Evolutionary conservation across 2,888 invertebrate species (phyloP).

Genomic region (Parnassius smintheus): DNA sequence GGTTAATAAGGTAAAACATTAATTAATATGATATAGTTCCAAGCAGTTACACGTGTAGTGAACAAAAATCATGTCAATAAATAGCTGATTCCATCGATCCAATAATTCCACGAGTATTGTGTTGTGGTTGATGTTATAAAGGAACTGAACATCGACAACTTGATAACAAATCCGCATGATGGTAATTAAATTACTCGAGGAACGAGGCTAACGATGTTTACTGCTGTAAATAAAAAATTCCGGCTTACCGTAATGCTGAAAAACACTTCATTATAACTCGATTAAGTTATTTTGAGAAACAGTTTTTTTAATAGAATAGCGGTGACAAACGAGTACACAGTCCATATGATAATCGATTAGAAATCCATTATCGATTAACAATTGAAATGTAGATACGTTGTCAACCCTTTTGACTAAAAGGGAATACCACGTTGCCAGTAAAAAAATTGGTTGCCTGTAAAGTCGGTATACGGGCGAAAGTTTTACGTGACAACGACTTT

Average conservation of each 20-base stretch:
- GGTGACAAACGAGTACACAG: too few species aligned
- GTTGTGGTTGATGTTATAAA: slow-evolving; percentile 3
- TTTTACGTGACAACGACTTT: too few species aligned
- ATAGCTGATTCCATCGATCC: neutral
- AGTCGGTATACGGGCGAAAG: too few species aligned
- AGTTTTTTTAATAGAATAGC: neutral
- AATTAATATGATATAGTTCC: too few species aligned
- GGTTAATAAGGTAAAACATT: too few species aligned
- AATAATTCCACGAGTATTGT: slow-evolving; percentile 4
- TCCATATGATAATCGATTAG: too few species aligned
- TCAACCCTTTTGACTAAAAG: too few species aligned
- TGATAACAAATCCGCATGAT: slow-evolving; percentile 18
- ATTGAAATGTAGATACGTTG: too few species aligned
- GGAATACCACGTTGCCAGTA: too few species aligned
- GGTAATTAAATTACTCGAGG: slow-evolving; percentile 18
- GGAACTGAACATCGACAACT: slow-evolving; percentile 11
- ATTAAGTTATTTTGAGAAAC: slow-evolving; percentile 6
- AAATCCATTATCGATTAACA: too few species aligned
- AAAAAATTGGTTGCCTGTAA: too few species aligned
- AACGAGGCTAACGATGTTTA: slow-evolving; percentile 21
- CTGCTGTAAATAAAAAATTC: slow-evolving; percentile 22
- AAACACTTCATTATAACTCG: slow-evolving; percentile 10
- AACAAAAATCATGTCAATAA: neutral
- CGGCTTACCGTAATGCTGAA: slow-evolving; percentile 15
- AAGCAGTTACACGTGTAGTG: neutral